These are phyloP conservation scores for Gastracanthus pulcherrimus DNA, from an alignment of 2,888 invertebrate genomes.

Conservation along the genomic window DNA sequence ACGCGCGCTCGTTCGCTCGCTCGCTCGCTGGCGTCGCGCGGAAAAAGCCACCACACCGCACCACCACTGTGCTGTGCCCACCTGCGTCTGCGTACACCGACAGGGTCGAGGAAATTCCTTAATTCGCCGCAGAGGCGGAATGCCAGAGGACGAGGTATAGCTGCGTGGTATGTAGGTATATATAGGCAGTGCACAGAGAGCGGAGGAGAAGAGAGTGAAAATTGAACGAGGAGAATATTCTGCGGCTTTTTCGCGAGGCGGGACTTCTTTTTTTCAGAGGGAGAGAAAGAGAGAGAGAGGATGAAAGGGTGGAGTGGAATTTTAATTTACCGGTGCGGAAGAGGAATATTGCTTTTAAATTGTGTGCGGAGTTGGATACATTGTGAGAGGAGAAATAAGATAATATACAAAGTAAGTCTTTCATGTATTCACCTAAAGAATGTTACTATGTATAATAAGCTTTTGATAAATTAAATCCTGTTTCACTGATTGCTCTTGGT, in stretches of 20 bases:
- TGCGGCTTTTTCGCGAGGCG: conserved; percentile 33
- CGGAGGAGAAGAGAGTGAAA: conserved; percentile 23
- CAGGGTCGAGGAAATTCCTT: conserved; percentile 45
- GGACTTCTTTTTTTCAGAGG: too few species aligned
- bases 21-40: not conserved
- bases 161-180: not conserved
- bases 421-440: too few species aligned
- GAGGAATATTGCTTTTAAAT: too few species aligned
- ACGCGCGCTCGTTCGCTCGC: conserved; percentile 15
- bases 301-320: conserved; percentile 20
- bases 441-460: too few species aligned
- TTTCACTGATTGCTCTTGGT: too few species aligned
- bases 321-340: too few species aligned
- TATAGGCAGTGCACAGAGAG: not conserved
- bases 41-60: conserved; percentile 42
- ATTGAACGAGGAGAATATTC: conserved; percentile 20
- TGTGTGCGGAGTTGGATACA: too few species aligned
- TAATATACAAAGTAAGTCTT: too few species aligned
- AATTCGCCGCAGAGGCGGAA: conserved; percentile 37
- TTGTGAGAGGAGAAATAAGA: too few species aligned
- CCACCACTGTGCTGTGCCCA: too few species aligned
- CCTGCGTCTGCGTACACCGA: conserved; percentile 18
- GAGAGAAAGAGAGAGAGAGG: not conserved
- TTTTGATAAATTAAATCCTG: too few species aligned
- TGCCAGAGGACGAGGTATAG: too few species aligned